A percentile compares a stretch with the other conserved stretches of the same genome.
Evolutionary conservation across 2,888 invertebrate genomes (phyloP).

Genomic region (Eupelmus urozonus): DNA sequence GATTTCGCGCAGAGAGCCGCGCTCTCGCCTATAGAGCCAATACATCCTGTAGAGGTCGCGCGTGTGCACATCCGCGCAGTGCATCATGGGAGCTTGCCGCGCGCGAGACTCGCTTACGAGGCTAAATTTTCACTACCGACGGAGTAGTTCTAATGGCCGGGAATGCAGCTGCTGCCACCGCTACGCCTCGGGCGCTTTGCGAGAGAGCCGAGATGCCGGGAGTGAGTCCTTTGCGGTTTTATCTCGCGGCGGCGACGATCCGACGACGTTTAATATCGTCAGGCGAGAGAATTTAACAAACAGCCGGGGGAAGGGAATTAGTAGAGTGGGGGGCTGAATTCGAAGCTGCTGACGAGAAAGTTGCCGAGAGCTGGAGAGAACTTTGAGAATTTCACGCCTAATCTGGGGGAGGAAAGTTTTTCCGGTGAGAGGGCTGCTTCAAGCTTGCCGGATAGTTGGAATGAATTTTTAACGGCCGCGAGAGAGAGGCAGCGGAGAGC

Average conservation of each 20-base stretch:
- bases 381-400: constrained; percentile 39
- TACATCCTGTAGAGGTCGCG: constrained; percentile 66
- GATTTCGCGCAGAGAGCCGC: constrained; percentile 41
- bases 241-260: constrained; percentile 64
- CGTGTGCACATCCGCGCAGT: constrained; percentile 61
- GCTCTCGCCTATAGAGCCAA: constrained; percentile 49
- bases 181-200: neutral
- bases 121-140: constrained; percentile 77
- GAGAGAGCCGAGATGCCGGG: constrained; percentile 34
- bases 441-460: constrained; percentile 6
- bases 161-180: constrained; percentile 77
- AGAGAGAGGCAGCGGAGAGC: too few relatives aligned
- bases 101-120: constrained; percentile 71
- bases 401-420: constrained; percentile 19
- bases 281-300: constrained; percentile 38
- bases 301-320: neutral
- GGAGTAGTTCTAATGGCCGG: constrained; percentile 75
- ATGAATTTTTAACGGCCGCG: constrained; percentile 47
- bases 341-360: constrained; percentile 14
- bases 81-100: constrained; percentile 71
- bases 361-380: neutral
- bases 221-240: constrained; percentile 74
- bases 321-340: constrained; percentile 38
- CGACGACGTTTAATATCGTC: constrained; percentile 71
- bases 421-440: neutral